These are phyloP conservation scores for Tursiops truncatus DNA, from an alignment of 2,113 vertebrate genomes.

Conservation along the genomic window DNA sequence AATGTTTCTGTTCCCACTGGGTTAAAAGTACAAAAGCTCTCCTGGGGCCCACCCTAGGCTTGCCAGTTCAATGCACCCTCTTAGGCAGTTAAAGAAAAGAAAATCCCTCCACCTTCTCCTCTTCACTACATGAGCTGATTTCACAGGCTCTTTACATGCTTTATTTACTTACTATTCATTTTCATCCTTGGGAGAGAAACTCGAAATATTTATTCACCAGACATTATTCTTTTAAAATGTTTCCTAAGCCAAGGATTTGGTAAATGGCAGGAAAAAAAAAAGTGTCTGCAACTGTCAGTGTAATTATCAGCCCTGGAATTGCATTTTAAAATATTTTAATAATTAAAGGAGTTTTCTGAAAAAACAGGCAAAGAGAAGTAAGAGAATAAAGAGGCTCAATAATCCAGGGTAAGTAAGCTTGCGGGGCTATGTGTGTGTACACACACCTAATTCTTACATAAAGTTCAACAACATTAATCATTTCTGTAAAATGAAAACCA, in stretches of 20 bases:
- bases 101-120: background rate
- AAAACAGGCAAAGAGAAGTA: constrained; percentile 54
- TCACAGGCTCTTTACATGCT: constrained; percentile 66
- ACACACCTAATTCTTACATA: constrained; percentile 57
- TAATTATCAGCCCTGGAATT: constrained; percentile 67
- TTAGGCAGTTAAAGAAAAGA: background rate
- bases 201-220: constrained; percentile 81
- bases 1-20: background rate
- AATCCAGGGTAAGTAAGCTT: background rate
- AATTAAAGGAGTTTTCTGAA: constrained; percentile 69
- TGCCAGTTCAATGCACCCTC: background rate
- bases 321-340: constrained; percentile 74
- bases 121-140: constrained; percentile 61
- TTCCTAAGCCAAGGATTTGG: constrained; percentile 56
- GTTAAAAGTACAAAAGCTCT: constrained; percentile 17
- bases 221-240: constrained; percentile 77
- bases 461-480: constrained; percentile 75
- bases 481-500: constrained; percentile 73
- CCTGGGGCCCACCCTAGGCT: background rate
- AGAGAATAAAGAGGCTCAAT: constrained; percentile 49
- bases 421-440: background rate
- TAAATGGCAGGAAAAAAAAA: constrained; percentile 62
- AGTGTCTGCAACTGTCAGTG: constrained; percentile 38
- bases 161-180: constrained; percentile 82
- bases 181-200: constrained; percentile 74